Evolutionary conservation across 2,113 vertebrate species (phyloP).

Genomic region (Perognathus longimembris): DNA sequence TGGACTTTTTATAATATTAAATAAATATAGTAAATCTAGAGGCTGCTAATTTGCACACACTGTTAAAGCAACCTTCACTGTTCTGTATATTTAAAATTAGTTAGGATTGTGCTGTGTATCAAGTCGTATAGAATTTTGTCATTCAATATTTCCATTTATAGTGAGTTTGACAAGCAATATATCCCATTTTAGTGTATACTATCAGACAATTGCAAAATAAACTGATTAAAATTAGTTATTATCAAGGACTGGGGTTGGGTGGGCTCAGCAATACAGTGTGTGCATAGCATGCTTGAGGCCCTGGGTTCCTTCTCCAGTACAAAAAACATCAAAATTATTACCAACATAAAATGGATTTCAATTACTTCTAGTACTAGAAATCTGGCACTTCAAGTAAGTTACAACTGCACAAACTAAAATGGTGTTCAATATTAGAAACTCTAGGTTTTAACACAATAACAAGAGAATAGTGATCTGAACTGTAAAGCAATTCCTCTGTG

Average conservation of each 20-base stretch:
- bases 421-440: too few species aligned
- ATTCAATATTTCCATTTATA: slow-evolving; percentile 7
- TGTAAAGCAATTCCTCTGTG: too few species aligned
- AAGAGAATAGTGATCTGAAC: too few species aligned
- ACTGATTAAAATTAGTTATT: slow-evolving; percentile 2
- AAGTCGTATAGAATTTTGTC: slow-evolving; percentile 16
- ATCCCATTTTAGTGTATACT: background rate
- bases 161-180: background rate
- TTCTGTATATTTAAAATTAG: background rate
- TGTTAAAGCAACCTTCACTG: background rate
- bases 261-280: background rate
- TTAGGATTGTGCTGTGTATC: background rate
- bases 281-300: background rate
- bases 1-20: slow-evolving; percentile 9
- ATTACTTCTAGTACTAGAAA: slow-evolving; percentile 8
- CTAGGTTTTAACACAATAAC: too few species aligned
- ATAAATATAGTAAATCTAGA: slow-evolving; percentile 3
- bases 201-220: background rate
- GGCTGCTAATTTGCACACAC: background rate
- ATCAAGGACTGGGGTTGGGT: background rate
- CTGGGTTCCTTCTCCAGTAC: background rate
- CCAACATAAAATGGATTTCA: background rate
- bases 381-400: background rate
- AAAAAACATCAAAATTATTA: background rate
- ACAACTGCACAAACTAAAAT: background rate